phyloP scores from a whole-genome alignment of 2,888 invertebrate species.

The Choreutis nemorana region DNA sequence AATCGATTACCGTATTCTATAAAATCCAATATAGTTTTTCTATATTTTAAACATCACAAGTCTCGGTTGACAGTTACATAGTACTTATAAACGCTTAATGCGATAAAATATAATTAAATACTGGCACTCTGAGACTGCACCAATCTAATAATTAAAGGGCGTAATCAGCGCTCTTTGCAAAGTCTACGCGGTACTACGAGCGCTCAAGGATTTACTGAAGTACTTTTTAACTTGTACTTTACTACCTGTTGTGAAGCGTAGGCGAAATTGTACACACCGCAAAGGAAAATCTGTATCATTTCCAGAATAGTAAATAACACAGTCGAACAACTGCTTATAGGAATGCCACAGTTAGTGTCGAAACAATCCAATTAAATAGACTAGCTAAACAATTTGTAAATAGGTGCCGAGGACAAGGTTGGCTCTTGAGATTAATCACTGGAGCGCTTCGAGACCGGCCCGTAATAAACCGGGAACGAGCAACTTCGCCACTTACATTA shows the following conservation, averaged over 20 bases:
- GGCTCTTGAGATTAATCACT: constrained; percentile 47
- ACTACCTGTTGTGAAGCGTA: constrained; percentile 64
- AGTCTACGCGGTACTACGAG: constrained; percentile 43
- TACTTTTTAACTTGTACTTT: constrained; percentile 51
- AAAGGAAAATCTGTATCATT: constrained; percentile 6
- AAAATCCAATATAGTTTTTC: neutral
- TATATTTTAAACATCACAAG: neutral
- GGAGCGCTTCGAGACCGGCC: constrained; percentile 29
- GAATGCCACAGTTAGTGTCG: neutral
- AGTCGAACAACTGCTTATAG: constrained; percentile 3
- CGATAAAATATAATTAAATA: constrained; percentile 24
- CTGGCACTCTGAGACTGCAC: constrained; percentile 47
- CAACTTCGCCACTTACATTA: constrained; percentile 60
- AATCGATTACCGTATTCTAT: constrained; percentile 18
- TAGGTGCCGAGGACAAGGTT: constrained; percentile 24
- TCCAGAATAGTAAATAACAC: constrained; percentile 5
- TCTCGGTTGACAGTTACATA: neutral
- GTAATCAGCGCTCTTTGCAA: constrained; percentile 57
- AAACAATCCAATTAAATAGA: constrained; percentile 19
- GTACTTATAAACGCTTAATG: neutral
- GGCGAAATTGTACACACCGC: too few species aligned
- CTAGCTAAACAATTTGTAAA: constrained; percentile 29
- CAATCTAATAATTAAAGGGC: constrained; percentile 57
- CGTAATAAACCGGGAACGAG: constrained; percentile 50
- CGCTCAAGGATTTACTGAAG: constrained; percentile 35